These are phyloP conservation scores for Rotaria magnacalcarata DNA, from an alignment of 2,888 invertebrate genomes.

Conservation along the genomic window DNA sequence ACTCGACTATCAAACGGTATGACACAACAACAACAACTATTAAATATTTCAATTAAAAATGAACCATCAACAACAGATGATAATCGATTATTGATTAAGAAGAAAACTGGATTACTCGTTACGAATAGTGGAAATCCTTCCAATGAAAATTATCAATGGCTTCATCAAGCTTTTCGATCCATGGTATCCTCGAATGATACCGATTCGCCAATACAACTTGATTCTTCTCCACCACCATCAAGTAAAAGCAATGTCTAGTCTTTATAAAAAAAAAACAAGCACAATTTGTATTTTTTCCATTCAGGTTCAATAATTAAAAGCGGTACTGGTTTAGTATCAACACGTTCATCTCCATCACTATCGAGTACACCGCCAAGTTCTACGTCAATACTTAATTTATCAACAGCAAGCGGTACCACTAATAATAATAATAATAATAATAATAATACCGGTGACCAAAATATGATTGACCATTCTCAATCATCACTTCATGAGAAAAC, in stretches of 20 bases:
- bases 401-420: background rate
- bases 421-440: background rate
- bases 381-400: background rate
- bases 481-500: background rate
- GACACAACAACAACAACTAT: background rate
- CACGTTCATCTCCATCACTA: constrained; percentile 7
- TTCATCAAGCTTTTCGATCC: constrained; percentile 27
- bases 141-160: constrained; percentile 1
- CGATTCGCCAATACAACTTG: background rate
- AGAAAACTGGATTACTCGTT: background rate
- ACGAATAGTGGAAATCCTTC: background rate
- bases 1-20: background rate
- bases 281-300: background rate
- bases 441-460: constrained; percentile 19
- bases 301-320: background rate
- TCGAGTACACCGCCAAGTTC: background rate
- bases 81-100: background rate
- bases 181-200: background rate
- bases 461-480: background rate
- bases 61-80: background rate
- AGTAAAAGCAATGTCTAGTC: background rate
- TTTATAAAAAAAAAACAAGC: background rate
- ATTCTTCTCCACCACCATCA: background rate
- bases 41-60: background rate
- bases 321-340: background rate